Evolutionary conservation across 2,797 vertebrate genomes (phyloP).

Genomic region (Aythya fuligula): DNA sequence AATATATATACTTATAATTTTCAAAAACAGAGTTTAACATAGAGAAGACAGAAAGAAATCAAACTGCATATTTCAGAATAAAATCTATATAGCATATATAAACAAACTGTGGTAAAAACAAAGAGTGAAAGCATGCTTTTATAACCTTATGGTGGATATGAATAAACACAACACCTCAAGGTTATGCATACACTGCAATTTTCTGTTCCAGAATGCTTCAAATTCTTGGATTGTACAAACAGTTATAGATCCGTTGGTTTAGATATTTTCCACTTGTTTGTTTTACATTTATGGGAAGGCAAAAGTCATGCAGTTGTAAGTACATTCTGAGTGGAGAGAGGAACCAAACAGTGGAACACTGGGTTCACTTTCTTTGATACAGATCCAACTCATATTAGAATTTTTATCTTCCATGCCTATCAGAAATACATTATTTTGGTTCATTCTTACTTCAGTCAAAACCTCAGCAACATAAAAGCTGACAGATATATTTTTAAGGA

Average conservation of each 20-base stretch:
- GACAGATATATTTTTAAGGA: background rate
- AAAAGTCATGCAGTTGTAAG: background rate
- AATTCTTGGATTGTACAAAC: background rate
- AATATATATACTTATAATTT: background rate
- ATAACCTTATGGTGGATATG: background rate
- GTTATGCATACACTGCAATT: background rate
- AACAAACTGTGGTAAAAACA: background rate
- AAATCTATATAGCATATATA: background rate
- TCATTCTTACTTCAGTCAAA: background rate
- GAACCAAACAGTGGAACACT: background rate
- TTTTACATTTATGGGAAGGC: background rate
- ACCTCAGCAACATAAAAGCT: background rate
- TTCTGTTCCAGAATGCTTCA: background rate
- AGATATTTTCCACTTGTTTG: background rate
- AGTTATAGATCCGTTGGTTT: background rate
- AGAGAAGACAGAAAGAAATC: background rate
- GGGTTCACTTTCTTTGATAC: background rate
- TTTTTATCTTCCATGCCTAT: background rate
- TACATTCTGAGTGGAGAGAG: background rate
- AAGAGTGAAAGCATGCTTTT: background rate
- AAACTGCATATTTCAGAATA: background rate
- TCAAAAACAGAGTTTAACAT: background rate
- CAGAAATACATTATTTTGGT: background rate
- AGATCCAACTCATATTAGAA: background rate
- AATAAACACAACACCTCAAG: fast-evolving